Evolutionary conservation across 2,797 vertebrate genomes (phyloP).

Genomic region (Cryptoblepharus egeriae): DNA sequence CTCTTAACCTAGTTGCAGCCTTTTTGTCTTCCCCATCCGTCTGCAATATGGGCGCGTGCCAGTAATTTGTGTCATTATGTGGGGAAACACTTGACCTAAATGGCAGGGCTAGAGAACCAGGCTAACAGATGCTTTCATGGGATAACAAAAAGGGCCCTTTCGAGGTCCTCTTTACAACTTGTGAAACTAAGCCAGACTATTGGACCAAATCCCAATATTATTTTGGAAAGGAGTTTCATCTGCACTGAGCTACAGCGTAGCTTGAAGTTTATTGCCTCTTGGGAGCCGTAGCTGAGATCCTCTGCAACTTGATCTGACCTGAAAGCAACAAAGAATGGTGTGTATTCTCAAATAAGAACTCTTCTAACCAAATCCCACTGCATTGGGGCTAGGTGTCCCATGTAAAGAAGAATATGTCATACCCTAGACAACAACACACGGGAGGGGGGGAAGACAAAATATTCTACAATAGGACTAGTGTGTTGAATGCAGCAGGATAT

Average conservation of each 20-base stretch:
- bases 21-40: background rate
- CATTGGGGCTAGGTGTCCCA: background rate
- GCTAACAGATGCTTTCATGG: conserved; percentile 1
- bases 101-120: background rate
- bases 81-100: background rate
- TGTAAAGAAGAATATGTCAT: background rate
- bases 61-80: conserved; percentile 11
- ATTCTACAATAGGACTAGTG: background rate
- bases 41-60: background rate
- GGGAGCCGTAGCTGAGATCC: background rate
- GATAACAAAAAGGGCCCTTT: background rate
- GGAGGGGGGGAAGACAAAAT: too few species aligned
- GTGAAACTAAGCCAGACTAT: background rate
- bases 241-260: background rate
- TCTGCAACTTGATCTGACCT: background rate
- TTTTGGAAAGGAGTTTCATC: background rate
- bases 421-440: background rate
- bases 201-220: background rate
- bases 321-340: background rate
- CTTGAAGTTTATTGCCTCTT: background rate
- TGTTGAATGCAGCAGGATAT: background rate
- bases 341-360: background rate
- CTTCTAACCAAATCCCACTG: background rate
- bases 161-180: background rate
- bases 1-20: conserved; percentile 13